These are phyloP conservation scores for Probaryconus sp. DNA, from an alignment of 1,140 invertebrate species.

Conservation along the genomic window DNA sequence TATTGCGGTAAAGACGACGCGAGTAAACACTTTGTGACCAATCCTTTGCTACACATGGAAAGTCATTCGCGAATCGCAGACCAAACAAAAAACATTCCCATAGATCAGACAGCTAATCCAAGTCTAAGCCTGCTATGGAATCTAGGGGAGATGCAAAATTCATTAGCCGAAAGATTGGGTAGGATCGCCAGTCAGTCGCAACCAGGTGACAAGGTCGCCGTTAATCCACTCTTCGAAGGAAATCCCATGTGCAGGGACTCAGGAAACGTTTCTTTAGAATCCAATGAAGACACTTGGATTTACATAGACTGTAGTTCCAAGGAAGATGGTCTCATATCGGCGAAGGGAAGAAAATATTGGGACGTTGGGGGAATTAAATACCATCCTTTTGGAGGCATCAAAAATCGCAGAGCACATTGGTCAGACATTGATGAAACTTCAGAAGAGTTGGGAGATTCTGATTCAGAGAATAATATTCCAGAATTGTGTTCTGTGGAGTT, in stretches of 20 bases:
- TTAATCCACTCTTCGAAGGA: constrained; percentile 33
- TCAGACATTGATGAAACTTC: constrained; percentile 20
- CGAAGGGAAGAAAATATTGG: constrained; percentile 28
- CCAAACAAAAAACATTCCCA: background rate
- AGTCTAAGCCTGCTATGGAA: background rate
- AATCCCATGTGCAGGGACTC: constrained; percentile 2
- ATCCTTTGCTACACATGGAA: constrained; percentile 38
- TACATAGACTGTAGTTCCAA: background rate
- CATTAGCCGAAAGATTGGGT: constrained; percentile 6
- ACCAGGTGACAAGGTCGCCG: constrained; percentile 1
- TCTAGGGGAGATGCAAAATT: constrained; percentile 6
- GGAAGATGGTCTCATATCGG: constrained; percentile 3
- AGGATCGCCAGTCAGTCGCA: constrained; percentile 8
- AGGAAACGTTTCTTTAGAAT: constrained; percentile 45
- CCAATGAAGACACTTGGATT: constrained; percentile 11
- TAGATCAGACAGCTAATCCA: background rate
- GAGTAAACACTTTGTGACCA: constrained; percentile 45
- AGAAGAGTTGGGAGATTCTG: background rate
- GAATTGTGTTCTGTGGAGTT: constrained; percentile 6
- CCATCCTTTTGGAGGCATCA: constrained; percentile 36
- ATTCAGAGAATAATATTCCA: constrained; percentile 8
- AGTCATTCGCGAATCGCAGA: background rate
- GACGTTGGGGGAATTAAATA: background rate
- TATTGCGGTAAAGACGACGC: constrained; percentile 31
- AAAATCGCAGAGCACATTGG: background rate